Conservation (phyloP, 2,888 invertebrate genomes). For the Hemithea aestivaria region DNA sequence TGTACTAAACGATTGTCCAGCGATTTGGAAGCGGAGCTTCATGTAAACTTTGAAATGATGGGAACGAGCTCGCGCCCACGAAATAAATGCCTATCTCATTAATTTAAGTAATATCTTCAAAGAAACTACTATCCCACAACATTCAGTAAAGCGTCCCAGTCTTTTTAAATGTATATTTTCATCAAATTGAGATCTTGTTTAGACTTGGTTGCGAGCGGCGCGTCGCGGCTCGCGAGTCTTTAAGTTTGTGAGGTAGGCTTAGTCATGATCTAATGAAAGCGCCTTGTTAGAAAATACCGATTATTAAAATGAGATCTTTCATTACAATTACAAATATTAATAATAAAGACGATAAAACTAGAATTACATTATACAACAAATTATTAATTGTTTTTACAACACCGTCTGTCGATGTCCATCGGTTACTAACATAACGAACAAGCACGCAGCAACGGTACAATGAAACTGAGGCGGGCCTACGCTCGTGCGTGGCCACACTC, state of each 20-base stretch:
- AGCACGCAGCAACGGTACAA: conserved; percentile 70
- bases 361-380: conserved; percentile 77
- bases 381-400: conserved; percentile 71
- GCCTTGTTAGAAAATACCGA: conserved; percentile 80
- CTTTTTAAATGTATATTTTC: conserved; percentile 78
- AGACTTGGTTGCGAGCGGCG: conserved; percentile 69
- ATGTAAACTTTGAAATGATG: conserved; percentile 36
- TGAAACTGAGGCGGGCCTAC: conserved; percentile 47
- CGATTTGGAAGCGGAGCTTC: conserved; percentile 51
- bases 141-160: conserved; percentile 80
- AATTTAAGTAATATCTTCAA: conserved; percentile 76
- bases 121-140: conserved; percentile 78
- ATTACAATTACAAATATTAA: conserved; percentile 78
- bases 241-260: conserved; percentile 78
- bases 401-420: conserved; percentile 52
- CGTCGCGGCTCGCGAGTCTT: conserved; percentile 48
- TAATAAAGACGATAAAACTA: conserved; percentile 75
- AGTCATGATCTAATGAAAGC: conserved; percentile 79
- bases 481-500: conserved; percentile 4
- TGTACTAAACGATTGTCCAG: conserved; percentile 70
- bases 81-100: conserved; percentile 74
- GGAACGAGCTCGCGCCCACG: conserved; percentile 48
- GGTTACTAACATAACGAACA: conserved; percentile 42
- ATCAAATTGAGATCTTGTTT: conserved; percentile 79
- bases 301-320: conserved; percentile 80